A percentile compares a stretch with the other conserved stretches of the same genome.
phyloP scores from a whole-genome alignment of 2,113 vertebrate species.

The Nerophis lumbriciformis region DNA sequence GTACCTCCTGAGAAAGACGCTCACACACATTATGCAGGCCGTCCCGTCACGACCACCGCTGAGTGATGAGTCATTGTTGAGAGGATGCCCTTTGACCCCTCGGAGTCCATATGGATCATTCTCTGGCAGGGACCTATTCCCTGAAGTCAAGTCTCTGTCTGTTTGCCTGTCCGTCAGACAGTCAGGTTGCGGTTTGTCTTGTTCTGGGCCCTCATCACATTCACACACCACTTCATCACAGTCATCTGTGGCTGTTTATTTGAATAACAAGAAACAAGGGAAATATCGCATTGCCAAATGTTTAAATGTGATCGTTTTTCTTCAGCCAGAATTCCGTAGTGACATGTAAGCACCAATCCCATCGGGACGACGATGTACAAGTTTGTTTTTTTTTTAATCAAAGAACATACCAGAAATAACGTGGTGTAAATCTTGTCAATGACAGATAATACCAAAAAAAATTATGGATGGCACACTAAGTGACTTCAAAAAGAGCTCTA shows the following conservation, averaged over 20 bases:
- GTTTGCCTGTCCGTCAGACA: slow-evolving; percentile 59
- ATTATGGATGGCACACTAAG: too few species aligned
- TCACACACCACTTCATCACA: slow-evolving; percentile 67
- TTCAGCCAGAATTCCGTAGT: slow-evolving; percentile 20
- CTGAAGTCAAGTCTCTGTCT: slow-evolving; percentile 65
- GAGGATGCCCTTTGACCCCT: slow-evolving; percentile 55
- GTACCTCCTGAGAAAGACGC: slow-evolving; percentile 22
- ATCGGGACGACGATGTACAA: background rate
- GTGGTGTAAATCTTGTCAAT: too few species aligned
- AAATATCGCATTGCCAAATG: slow-evolving; percentile 52
- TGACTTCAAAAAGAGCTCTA: too few species aligned
- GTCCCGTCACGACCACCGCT: slow-evolving; percentile 50
- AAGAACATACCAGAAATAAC: slow-evolving; percentile 4
- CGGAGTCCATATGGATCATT: slow-evolving; percentile 63
- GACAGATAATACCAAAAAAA: too few species aligned
- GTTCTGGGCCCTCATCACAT: slow-evolving; percentile 42
- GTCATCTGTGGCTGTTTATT: slow-evolving; percentile 64
- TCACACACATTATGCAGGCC: slow-evolving; percentile 18
- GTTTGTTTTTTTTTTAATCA: background rate
- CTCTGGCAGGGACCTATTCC: slow-evolving; percentile 66
- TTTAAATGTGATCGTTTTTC: slow-evolving; percentile 41
- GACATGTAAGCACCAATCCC: slow-evolving; percentile 24
- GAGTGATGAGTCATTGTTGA: slow-evolving; percentile 69
- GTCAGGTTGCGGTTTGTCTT: slow-evolving; percentile 46
- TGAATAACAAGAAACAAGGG: slow-evolving; percentile 55